Conservation (phyloP, 2,888 invertebrate species). For the Pterostichus niger region DNA sequence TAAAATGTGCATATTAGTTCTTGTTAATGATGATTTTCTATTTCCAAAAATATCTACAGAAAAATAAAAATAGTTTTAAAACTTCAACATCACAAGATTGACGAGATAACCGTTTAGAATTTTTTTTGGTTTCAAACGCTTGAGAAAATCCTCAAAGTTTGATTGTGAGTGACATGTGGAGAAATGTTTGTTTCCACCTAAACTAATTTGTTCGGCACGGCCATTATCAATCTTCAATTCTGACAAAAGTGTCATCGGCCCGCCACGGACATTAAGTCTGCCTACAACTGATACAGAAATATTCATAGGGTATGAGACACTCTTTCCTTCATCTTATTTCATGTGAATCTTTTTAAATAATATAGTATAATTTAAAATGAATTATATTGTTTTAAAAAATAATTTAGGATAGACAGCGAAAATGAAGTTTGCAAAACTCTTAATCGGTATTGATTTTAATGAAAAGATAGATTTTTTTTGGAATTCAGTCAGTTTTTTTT, state of each 20-base stretch:
- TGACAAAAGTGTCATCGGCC: slow-evolving; percentile 43
- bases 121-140: slow-evolving; percentile 17
- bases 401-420: too few relatives aligned
- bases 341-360: background rate
- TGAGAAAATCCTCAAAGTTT: background rate
- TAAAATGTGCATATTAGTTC: background rate
- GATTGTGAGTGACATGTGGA: slow-evolving; percentile 32
- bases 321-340: background rate
- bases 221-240: slow-evolving; percentile 42
- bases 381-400: too few relatives aligned
- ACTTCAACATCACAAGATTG: slow-evolving; percentile 10
- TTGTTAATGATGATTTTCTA: slow-evolving; percentile 1
- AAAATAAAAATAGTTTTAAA: slow-evolving; percentile 17
- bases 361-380: too few relatives aligned
- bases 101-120: slow-evolving; percentile 39
- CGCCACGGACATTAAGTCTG: slow-evolving; percentile 30
- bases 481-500: too few relatives aligned
- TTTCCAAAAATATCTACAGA: slow-evolving; percentile 1
- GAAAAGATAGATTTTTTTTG: too few relatives aligned
- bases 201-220: slow-evolving; percentile 44
- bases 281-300: slow-evolving; percentile 24
- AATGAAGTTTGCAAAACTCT: too few relatives aligned
- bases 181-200: slow-evolving; percentile 45
- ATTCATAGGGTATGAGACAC: slow-evolving; percentile 24
- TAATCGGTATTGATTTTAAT: too few relatives aligned